Evolutionary conservation across 2,797 vertebrate genomes (phyloP), one percentile per base, ranked within the genome.

Genomic region (Acrossocheilus wenchowensis): DNA sequence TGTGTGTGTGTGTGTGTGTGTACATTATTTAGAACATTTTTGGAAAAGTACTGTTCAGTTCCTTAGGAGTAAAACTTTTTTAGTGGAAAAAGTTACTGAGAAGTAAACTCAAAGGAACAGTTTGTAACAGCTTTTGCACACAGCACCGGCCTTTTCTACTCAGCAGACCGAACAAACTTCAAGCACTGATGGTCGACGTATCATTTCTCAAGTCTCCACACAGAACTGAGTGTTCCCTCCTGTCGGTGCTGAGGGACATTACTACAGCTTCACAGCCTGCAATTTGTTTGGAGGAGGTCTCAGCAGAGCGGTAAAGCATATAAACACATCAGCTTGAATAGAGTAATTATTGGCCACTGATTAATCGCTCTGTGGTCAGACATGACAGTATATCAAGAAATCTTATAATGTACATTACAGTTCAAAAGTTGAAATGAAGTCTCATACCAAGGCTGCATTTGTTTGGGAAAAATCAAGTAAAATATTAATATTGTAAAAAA

Each of bases 141-240:
- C 60, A 64, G 69, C 30, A 78, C 14, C 3, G 5, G n/a, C 78
- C n/a, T 72, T 26, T 17, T 66, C 36, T 34, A 23, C 8, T 21
- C 66, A 80, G 23, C 14, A 36, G 26, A 48, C 3, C 1, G 1
- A 45, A 39, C 66, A 39, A 39, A 41, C 57, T 80, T 86, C 43
- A 80, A 78, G 54, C 68, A 39, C 68, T 45, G 36, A 85, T 85
- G 78, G 66, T 71, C 6, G 6, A 36, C 36, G 5, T 39, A 36
- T 86, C 34, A 74, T 81, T 86, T 73, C 52, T 80, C 17, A 69
- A 71, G 62, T 57, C 48, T 60, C 41, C 41, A 50, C 43, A 66
- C 68, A 81, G 66, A 86, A 80, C 68, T 50, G 26, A 73, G 15
- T 41, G 69, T 73, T 73, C 69, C 69, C 14, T 85, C n/a, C 75